phyloP scores from a whole-genome alignment of 2,888 invertebrate genomes.

The Lampropteryx suffumata region DNA sequence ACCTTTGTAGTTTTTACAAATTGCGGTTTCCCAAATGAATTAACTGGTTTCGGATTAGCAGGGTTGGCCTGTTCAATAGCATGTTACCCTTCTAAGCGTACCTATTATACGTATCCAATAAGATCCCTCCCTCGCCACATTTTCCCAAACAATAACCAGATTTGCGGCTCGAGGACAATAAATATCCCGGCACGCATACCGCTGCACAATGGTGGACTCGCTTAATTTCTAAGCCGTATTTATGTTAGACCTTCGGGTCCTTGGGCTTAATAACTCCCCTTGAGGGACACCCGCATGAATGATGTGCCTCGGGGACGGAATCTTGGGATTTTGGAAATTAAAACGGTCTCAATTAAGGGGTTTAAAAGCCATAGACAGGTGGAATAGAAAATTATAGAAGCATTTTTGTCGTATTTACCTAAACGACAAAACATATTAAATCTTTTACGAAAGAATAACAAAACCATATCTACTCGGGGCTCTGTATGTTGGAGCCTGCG shows the following conservation, averaged over 20 bases:
- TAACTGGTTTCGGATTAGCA: too few relatives aligned
- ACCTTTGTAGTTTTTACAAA: too few relatives aligned
- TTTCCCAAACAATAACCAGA: slow-evolving; percentile 30
- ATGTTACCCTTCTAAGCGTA: not conserved
- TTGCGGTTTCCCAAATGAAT: too few relatives aligned
- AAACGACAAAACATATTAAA: not conserved
- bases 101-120: slow-evolving; percentile 11
- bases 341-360: slow-evolving; percentile 10
- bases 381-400: too few relatives aligned
- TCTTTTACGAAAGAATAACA: not conserved
- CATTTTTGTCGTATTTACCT: too few relatives aligned
- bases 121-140: slow-evolving; percentile 12
- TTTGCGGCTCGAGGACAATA: slow-evolving; percentile 27
- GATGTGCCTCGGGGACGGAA: slow-evolving; percentile 31
- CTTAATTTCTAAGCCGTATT: slow-evolving; percentile 49
- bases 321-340: slow-evolving; percentile 23
- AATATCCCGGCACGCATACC: slow-evolving; percentile 29
- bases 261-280: slow-evolving; percentile 51
- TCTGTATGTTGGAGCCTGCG: too few relatives aligned
- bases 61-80: not conserved
- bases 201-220: slow-evolving; percentile 30
- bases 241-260: slow-evolving; percentile 42
- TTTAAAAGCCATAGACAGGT: not conserved
- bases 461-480: not conserved
- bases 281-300: slow-evolving; percentile 38